phyloP scores from a whole-genome alignment of 1,140 invertebrate species.

The Orius insidiosus region DNA sequence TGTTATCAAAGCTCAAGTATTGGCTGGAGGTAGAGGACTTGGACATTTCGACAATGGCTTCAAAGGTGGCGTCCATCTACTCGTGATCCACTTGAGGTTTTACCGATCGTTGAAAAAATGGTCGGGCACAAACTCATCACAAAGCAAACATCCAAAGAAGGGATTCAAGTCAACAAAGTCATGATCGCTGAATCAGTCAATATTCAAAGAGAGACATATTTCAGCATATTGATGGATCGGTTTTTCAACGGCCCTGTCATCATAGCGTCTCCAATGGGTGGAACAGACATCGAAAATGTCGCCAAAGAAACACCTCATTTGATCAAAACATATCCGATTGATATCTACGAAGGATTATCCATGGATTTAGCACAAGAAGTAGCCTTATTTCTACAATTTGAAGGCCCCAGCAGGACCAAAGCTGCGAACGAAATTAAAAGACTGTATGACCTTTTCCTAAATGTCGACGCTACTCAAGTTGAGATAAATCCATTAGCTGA shows the following conservation, averaged over 20 bases:
- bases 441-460: constrained; percentile 80
- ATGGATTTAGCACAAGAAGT: constrained; percentile 59
- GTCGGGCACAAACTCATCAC: constrained; percentile 83
- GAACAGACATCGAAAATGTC: constrained; percentile 94
- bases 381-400: constrained; percentile 80
- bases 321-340: constrained; percentile 75
- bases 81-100: constrained; percentile 54
- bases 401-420: constrained; percentile 46
- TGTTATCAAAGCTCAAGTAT: constrained; percentile 96
- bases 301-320: constrained; percentile 87
- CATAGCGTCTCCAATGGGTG: constrained; percentile 85
- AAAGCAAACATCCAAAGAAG: constrained; percentile 89
- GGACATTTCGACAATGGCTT: constrained; percentile 93
- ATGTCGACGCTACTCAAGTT: constrained; percentile 90
- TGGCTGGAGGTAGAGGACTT: constrained; percentile 94
- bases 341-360: constrained; percentile 66
- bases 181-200: constrained; percentile 99
- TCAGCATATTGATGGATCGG: constrained; percentile 90
- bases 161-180: constrained; percentile 84
- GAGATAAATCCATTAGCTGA: constrained; percentile 99
- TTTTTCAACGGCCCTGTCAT: constrained; percentile 70
- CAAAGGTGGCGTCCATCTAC: constrained; percentile 98
- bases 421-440: constrained; percentile 78
- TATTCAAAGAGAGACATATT: constrained; percentile 87
- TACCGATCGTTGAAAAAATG: constrained; percentile 69